phyloP scores from a whole-genome alignment of 2,113 vertebrate genomes.

The Psittacula cyanocephala region DNA sequence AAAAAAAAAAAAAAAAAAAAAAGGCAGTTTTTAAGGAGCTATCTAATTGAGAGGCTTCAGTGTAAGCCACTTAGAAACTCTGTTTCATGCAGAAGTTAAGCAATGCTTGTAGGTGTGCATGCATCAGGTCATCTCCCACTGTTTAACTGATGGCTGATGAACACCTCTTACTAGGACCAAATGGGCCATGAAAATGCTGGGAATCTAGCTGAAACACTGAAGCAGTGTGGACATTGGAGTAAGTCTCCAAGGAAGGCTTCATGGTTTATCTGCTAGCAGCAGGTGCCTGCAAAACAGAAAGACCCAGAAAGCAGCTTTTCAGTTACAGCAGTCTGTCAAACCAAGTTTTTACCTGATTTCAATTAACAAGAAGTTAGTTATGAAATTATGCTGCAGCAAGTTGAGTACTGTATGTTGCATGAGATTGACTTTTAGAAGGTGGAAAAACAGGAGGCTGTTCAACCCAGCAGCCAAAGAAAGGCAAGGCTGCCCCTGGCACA shows the following conservation, averaged over 20 bases:
- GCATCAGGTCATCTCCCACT: neutral
- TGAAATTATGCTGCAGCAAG: neutral
- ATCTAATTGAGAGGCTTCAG: neutral
- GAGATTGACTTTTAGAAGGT: neutral
- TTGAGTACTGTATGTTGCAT: neutral
- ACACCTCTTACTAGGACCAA: neutral
- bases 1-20: neutral
- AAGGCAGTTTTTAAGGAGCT: neutral
- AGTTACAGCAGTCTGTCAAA: neutral
- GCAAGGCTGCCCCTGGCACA: neutral
- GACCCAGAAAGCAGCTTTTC: neutral
- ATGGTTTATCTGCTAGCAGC: neutral
- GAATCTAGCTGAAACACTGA: neutral
- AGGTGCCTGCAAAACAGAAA: neutral
- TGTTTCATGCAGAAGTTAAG: neutral
- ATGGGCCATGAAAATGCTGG: neutral
- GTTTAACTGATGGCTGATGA: neutral
- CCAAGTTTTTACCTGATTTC: neutral
- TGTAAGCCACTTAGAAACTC: neutral
- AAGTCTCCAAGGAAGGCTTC: neutral
- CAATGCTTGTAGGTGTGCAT: neutral
- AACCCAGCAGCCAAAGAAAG: neutral
- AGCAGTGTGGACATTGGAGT: neutral
- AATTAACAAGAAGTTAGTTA: neutral
- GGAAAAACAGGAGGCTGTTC: neutral